Percentiles rank a stretch among this genome's conserved stretches.
phyloP scores from a whole-genome alignment of 2,113 vertebrate species.

The Gymnorhina tibicen region DNA sequence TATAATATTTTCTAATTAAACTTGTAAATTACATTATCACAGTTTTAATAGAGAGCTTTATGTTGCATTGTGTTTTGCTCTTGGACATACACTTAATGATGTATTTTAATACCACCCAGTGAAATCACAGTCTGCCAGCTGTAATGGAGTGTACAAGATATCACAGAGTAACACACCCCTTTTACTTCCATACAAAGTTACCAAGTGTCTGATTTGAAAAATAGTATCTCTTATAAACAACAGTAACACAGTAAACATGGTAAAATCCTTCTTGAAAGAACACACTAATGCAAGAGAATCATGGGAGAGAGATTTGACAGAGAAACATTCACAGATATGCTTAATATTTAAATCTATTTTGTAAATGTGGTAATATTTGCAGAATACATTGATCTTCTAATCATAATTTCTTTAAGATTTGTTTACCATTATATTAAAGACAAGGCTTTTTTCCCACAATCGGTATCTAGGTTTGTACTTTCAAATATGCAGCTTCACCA shows the following conservation, averaged over 20 bases:
- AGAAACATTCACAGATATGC: neutral
- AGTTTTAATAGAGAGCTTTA: neutral
- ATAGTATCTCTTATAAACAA: neutral
- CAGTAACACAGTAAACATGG: neutral
- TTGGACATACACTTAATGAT: neutral
- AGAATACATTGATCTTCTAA: neutral
- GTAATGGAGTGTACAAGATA: neutral
- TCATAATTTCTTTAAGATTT: neutral
- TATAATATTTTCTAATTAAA: neutral
- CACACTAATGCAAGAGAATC: neutral
- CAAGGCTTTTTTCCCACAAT: neutral
- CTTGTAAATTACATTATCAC: neutral
- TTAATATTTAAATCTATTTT: neutral
- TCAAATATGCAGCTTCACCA: neutral
- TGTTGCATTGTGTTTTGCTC: neutral
- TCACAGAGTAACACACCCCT: neutral
- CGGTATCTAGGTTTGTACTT: neutral
- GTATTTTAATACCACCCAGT: neutral
- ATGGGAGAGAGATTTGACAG: neutral
- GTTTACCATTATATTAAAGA: neutral
- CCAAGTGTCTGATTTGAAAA: neutral
- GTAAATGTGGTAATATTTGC: neutral
- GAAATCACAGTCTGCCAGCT: neutral
- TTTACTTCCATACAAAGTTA: neutral
- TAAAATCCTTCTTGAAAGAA: neutral